Evolutionary conservation across 2,113 vertebrate genomes (phyloP).

Genomic region (Festucalex cinctus): DNA sequence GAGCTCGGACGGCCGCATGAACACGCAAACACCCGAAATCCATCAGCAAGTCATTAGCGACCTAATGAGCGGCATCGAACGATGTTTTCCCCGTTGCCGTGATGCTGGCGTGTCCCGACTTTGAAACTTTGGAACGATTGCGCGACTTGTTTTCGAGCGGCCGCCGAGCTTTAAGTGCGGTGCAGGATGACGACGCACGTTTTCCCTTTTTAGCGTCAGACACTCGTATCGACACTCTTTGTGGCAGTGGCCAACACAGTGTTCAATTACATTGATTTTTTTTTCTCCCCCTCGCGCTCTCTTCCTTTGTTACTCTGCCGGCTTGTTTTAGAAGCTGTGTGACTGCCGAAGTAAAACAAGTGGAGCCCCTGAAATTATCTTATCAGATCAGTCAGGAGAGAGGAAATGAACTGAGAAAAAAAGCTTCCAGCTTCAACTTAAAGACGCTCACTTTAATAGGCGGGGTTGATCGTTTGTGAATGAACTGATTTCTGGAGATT

Average conservation of each 20-base stretch:
- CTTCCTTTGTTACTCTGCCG: conserved; percentile 31
- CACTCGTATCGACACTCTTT: conserved; percentile 15
- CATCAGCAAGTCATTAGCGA: conserved; percentile 48
- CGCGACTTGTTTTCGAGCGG: neutral
- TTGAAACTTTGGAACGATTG: neutral
- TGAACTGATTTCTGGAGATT: neutral
- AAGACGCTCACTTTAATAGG: neutral
- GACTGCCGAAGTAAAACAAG: conserved; percentile 15
- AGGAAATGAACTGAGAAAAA: neutral
- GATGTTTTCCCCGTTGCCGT: conserved; percentile 54
- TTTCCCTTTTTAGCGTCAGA: conserved; percentile 26
- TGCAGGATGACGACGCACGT: conserved; percentile 12
- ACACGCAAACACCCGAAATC: conserved; percentile 49
- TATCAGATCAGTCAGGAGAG: conserved; percentile 11
- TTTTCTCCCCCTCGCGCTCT: neutral
- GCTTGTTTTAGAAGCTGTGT: conserved; percentile 18
- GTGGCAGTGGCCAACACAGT: conserved; percentile 30
- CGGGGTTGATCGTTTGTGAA: neutral
- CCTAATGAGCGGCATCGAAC: conserved; percentile 51
- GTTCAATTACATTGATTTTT: conserved; percentile 47
- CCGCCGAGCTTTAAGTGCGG: conserved; percentile 5
- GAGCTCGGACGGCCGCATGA: conserved; percentile 32
- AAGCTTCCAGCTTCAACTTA: neutral
- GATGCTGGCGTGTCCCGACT: conserved; percentile 41
- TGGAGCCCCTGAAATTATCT: neutral